Percentiles rank a stretch among this genome's conserved stretches.
Evolutionary conservation across 2,113 vertebrate genomes (phyloP).

Genomic region (Neopipo cinnamomea): DNA sequence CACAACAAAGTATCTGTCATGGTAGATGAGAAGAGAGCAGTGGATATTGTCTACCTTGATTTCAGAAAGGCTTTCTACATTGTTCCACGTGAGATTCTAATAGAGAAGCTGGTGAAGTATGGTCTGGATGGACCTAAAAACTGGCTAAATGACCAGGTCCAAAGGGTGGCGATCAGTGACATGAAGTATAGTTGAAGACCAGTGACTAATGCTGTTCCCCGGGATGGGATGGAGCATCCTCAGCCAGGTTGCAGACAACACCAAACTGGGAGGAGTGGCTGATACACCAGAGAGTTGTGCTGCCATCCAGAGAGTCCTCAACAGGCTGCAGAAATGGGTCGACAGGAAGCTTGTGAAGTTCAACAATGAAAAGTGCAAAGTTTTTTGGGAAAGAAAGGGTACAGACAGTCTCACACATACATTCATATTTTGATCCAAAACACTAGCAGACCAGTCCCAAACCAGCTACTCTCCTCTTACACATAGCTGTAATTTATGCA

Average conservation of each 20-base stretch:
- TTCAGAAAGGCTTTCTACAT: not conserved
- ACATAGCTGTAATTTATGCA: too few species aligned
- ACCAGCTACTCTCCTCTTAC: not conserved
- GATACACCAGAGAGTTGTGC: fast-evolving
- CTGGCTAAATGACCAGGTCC: not conserved
- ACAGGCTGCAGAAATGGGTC: not conserved
- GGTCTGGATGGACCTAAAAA: not conserved
- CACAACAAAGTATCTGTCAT: not conserved
- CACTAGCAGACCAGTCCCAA: not conserved
- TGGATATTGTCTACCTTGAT: not conserved
- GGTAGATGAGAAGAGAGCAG: not conserved
- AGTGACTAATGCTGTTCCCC: not conserved
- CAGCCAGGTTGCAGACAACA: not conserved
- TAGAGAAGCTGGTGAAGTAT: not conserved
- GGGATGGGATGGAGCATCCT: not conserved
- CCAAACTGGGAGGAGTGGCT: not conserved
- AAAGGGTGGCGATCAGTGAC: not conserved
- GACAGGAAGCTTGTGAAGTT: not conserved
- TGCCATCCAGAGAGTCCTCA: not conserved
- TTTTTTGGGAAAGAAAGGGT: not conserved
- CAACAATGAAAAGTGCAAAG: not conserved
- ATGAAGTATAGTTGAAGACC: not conserved
- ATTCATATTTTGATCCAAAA: not conserved
- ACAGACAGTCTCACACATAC: not conserved
- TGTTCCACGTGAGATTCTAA: not conserved